Base-by-base conservation (phyloP, 2,888 invertebrate genomes). In the Dicyrtomina minuta region DNA sequence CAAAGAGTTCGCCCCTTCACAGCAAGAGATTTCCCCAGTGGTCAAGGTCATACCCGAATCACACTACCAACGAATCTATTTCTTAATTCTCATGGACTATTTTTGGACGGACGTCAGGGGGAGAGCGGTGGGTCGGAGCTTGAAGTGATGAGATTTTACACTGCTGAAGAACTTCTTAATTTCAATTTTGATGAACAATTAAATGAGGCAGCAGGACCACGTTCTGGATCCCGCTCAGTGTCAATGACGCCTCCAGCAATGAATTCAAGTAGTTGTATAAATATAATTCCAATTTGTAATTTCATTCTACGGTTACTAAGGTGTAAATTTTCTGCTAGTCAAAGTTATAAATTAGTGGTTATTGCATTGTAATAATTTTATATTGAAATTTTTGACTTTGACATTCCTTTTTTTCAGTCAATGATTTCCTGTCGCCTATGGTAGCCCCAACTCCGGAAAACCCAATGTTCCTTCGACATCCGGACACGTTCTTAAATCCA, bases 111-210 rank as follows among this genome's bases (percentile, higher is more conserved):
- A 33, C 33, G 33, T 5, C 33, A 33, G 33, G 33, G 33, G 33
- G 33, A 33, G 33, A 33, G 33, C 8, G 33, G 33, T 33, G 33
- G 33, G 33, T 5, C 33, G n/a, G 55, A 55, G n/a, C n/a, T 55
- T 5, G 58, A 26, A 20, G 41, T 41, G 0, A 24, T 68, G 33
- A 44, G 68, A 61, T 68, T 68, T 43, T 68, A 68, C 60, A 68
- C 68, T 0, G 60, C 68, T 6, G 61, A 51, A 17, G 68, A 68
- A 39, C 60, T 68, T 2, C 20, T 44, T 2, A 39, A 61, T 24
- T 68, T 60, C 26, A 39, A 51, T 20, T 68, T 68, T 51, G 68
- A 68, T 6, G 59, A 53, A 1, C 53, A 64, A 22, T 15, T 64
- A 15, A 44, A 22, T 6, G 33, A 15, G 4, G 39, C 53, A 12